A percentile compares a stretch with the other conserved stretches of the same genome.
Conservation (phyloP, 1,140 invertebrate genomes). For the Hirudo medicinalis region DNA sequence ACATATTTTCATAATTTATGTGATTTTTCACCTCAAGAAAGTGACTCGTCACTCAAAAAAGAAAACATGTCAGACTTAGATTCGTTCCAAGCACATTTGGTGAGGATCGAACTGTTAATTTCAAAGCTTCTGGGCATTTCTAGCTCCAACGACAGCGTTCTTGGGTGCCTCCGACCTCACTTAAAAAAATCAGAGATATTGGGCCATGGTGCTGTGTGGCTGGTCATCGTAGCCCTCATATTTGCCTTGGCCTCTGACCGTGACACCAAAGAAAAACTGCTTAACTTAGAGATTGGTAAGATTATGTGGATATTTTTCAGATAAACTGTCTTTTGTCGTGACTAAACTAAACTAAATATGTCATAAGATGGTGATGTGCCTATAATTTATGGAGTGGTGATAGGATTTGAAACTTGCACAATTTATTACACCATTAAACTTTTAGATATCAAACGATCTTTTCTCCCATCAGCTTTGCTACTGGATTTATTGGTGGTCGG, state of each 20-base stretch:
- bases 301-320: conserved; percentile 12
- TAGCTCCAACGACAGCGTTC: conserved; percentile 28
- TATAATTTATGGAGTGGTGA: conserved; percentile 9
- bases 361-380: too few relatives aligned
- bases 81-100: too few relatives aligned
- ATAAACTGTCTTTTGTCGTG: too few relatives aligned
- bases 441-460: conserved; percentile 11
- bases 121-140: conserved; percentile 28
- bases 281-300: conserved; percentile 70
- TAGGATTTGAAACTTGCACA: conserved; percentile 12
- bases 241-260: conserved; percentile 57
- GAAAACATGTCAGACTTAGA: too few relatives aligned
- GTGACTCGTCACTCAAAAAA: too few relatives aligned
- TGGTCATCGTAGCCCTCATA: conserved; percentile 55
- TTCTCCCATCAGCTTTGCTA: conserved; percentile 56
- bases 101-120: too few relatives aligned
- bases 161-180: conserved; percentile 33
- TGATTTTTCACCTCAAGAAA: too few relatives aligned
- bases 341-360: too few relatives aligned
- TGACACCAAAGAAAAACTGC: conserved; percentile 59
- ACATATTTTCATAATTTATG: too few relatives aligned
- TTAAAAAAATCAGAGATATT: conserved; percentile 54
- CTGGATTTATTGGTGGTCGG: conserved; percentile 72
- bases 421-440: conserved; percentile 11
- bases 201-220: conserved; percentile 77